Percentiles rank a stretch among this genome's conserved stretches.
These are phyloP conservation scores for Sinocyclocheilus maitianheensis DNA, from an alignment of 2,113 vertebrate species.

Conservation along the genomic window DNA sequence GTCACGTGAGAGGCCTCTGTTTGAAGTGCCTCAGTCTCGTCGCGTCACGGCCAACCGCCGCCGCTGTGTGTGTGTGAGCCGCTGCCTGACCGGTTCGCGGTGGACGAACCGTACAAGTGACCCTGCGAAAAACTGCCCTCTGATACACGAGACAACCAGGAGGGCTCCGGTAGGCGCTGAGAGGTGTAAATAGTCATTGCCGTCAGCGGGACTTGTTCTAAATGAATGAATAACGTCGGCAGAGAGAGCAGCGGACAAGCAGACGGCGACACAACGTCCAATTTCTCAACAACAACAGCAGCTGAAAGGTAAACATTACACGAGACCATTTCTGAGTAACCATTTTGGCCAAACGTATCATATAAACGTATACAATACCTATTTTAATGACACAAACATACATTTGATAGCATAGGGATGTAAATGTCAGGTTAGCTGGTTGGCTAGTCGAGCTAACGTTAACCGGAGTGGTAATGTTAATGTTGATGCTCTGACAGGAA, in stretches of 20 bases:
- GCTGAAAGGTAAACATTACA: constrained; percentile 30
- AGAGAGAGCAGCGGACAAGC: constrained; percentile 17
- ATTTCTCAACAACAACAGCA: constrained; percentile 5
- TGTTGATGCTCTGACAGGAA: background rate
- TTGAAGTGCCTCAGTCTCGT: constrained; percentile 33
- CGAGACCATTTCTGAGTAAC: background rate
- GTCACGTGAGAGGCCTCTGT: constrained; percentile 52
- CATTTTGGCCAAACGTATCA: background rate
- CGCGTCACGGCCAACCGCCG: constrained; percentile 23
- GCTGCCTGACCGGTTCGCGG: constrained; percentile 2
- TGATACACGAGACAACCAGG: background rate
- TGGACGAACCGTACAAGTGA: background rate
- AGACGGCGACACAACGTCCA: constrained; percentile 11
- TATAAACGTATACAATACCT: background rate
- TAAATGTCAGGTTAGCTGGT: constrained; percentile 31
- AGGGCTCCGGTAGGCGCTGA: background rate
- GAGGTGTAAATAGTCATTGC: background rate
- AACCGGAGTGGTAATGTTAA: background rate
- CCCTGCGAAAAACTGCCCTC: background rate
- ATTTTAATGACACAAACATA: background rate
- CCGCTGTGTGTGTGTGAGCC: background rate
- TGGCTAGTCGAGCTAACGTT: constrained; percentile 39
- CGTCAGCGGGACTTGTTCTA: background rate
- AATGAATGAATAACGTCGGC: constrained; percentile 42
- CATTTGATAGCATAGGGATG: background rate